Percentiles rank a stretch among this genome's conserved stretches.
Conservation (phyloP, 2,888 invertebrate genomes). For the Ceriagrion tenellum region DNA sequence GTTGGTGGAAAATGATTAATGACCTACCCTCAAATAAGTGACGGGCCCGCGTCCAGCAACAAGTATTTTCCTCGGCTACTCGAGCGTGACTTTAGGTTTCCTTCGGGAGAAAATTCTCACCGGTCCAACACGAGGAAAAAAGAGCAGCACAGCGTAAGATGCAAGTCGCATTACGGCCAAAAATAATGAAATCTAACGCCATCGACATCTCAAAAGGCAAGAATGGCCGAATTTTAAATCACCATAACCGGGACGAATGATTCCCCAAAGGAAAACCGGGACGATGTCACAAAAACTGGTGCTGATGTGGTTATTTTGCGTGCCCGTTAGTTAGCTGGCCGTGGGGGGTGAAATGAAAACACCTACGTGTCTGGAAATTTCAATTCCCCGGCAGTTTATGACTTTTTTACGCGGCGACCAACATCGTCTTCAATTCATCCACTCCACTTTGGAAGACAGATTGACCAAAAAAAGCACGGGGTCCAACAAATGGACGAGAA, state of each 20-base stretch:
- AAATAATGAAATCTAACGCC: neutral
- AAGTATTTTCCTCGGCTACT: neutral
- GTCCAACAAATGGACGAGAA: neutral
- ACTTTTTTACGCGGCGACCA: neutral
- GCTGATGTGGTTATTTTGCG: neutral
- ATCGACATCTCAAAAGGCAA: neutral
- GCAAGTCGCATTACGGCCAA: neutral
- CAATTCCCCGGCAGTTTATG: neutral
- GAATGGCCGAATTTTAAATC: neutral
- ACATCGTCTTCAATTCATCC: neutral
- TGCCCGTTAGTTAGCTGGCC: neutral
- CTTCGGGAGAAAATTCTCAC: neutral
- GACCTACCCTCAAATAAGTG: neutral
- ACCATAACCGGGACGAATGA: neutral
- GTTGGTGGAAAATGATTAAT: neutral
- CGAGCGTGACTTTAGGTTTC: neutral
- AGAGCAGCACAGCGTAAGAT: neutral
- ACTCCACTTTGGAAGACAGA: neutral
- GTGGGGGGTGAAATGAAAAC: neutral
- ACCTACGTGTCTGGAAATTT: neutral
- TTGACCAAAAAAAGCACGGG: neutral
- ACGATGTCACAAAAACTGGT: neutral
- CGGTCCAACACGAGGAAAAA: neutral
- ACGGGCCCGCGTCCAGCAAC: neutral
- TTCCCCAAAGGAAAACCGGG: neutral